phyloP scores from a whole-genome alignment of 2,888 invertebrate species.

The Desoria tigrina region DNA sequence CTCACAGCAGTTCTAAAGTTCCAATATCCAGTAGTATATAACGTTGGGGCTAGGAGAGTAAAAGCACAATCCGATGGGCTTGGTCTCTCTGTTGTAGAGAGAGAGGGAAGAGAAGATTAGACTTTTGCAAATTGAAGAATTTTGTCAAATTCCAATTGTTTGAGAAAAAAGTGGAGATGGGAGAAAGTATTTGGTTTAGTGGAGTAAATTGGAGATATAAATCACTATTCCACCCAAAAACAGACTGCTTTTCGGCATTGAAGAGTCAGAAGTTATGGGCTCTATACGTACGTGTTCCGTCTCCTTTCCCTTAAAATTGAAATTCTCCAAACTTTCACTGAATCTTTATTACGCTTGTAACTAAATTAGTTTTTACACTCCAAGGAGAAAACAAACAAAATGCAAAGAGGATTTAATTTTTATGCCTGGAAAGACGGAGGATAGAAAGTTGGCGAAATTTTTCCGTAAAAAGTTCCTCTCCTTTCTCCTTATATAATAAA shows the following conservation, averaged over 20 bases:
- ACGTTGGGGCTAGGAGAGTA: too few species aligned
- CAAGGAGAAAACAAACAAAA: conserved; percentile 5
- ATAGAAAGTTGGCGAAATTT: conserved; percentile 4
- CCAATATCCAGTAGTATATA: too few species aligned
- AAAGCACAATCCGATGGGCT: too few species aligned
- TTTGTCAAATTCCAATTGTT: conserved; percentile 3
- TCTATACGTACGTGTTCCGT: neutral
- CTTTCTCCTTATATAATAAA: neutral
- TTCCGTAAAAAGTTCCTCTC: neutral
- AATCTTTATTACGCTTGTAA: conserved; percentile 10
- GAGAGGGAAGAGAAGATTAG: conserved; percentile 1
- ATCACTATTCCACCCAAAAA: neutral
- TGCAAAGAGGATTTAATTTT: too few species aligned
- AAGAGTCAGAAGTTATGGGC: conserved; percentile 2
- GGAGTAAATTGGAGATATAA: conserved; percentile 5
- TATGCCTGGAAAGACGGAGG: neutral
- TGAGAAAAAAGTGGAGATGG: neutral
- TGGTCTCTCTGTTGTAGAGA: neutral
- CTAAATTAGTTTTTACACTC: conserved; percentile 11
- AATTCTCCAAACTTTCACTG: conserved; percentile 3
- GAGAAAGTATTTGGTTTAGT: neutral
- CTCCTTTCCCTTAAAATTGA: neutral
- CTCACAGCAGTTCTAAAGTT: too few species aligned
- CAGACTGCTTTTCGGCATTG: neutral
- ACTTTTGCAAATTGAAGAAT: conserved; percentile 8